A percentile compares a stretch with the other conserved stretches of the same genome.
Conservation (phyloP, 2,113 vertebrate genomes). For the Crocuta crocuta region DNA sequence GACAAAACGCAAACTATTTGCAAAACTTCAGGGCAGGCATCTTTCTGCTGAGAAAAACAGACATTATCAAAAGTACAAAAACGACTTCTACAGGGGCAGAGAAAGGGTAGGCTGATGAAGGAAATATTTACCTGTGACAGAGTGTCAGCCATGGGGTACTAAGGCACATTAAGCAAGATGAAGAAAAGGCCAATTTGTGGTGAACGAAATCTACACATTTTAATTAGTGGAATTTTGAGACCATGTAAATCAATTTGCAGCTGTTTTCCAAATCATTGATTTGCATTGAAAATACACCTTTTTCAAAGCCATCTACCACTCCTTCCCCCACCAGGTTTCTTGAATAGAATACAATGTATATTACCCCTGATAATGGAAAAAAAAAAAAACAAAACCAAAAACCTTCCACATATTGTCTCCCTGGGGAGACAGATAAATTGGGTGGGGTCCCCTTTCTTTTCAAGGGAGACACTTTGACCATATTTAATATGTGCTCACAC, state of each 20-base stretch:
- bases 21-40: slow-evolving; percentile 71
- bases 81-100: slow-evolving; percentile 56
- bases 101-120: slow-evolving; percentile 66
- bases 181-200: slow-evolving; percentile 79
- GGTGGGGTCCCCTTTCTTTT: neutral
- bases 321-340: neutral
- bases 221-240: slow-evolving; percentile 77
- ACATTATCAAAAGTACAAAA: slow-evolving; percentile 65
- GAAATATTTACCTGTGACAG: slow-evolving; percentile 82
- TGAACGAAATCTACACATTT: slow-evolving; percentile 76
- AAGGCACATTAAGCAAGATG: slow-evolving; percentile 79
- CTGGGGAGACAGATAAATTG: neutral
- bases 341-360: neutral
- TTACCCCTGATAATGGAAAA: neutral
- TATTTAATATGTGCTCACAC: neutral
- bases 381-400: neutral
- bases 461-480: neutral
- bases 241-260: slow-evolving; percentile 71
- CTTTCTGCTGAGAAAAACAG: slow-evolving; percentile 72
- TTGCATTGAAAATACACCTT: slow-evolving; percentile 9
- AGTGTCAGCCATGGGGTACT: slow-evolving; percentile 49
- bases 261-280: neutral
- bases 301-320: slow-evolving; percentile 56
- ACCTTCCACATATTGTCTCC: neutral
- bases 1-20: slow-evolving; percentile 74